Percentiles rank a stretch among this genome's conserved stretches.
phyloP scores from a whole-genome alignment of 2,113 vertebrate genomes.

The Mus musculus region GRCm39 chr4:97962001-97962500 shows the following conservation, averaged over 20 bases:
- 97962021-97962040: background rate
- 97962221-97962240: background rate
- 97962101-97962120: background rate
- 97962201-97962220: background rate
- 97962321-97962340: background rate
- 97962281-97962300: background rate
- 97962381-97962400: background rate
- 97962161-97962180: background rate
- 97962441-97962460: background rate
- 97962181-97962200: slow-evolving; percentile 7
- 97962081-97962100: background rate
- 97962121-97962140: background rate
- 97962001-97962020: background rate
- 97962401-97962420: background rate
- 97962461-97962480: background rate
- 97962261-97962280: background rate
- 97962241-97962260: background rate
- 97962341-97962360: background rate
- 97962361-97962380: background rate
- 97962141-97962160: background rate
- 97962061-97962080: background rate
- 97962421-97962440: background rate
- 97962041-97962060: background rate
- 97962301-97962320: background rate
- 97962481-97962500: background rate